Base-by-base conservation (phyloP, 2,113 vertebrate species). In the Heterotis niloticus region DNA sequence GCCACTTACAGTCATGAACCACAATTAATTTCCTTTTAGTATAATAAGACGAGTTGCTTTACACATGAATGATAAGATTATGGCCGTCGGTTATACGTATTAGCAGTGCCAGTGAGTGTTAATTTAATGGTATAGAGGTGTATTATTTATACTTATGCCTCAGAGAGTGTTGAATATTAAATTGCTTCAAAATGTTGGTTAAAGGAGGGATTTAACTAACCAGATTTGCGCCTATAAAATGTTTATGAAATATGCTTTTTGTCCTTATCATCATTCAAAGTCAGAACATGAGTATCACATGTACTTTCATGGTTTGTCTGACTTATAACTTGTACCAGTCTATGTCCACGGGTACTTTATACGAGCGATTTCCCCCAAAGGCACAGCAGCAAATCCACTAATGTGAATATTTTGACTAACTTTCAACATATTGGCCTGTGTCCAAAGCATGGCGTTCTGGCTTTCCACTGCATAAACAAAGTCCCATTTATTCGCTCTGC, bases 1-100 rank as follows among this genome's bases (percentile, higher is more conserved):
- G 64, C 29, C 83, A 82, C 75, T 87, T 88, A 86, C 83, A 85
- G 87, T 89, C 88, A 89, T 78, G 79, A 85, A 67, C 80, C 83
- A 86, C 87, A 86, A 89, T 89, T 89, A 87, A 86, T 83, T 89
- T 88, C 74, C 77, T 82, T 80, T 82, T 71, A 72, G 76, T 83
- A 81, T 56, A 44, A 78, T 83, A 84, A 88, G 84, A 86, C 80
- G 75, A 88, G 82, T 83, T 65, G 26, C 11, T 83, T 83, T 76
- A 79, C 70, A 77, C 78, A 66, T 26, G 29, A 24, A 26, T 83
- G 85, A 89, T 89, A 87, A 89, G 87, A 88, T 74, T 74, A 59
- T 74, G 17, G 71, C 24, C 71, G 57, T 57, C 57, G 71, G 71
- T 74, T 77, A 86, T 86, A 12, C 77, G 26, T 18, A 60, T 79